phyloP scores from a whole-genome alignment of 2,797 vertebrate genomes.

The Siniperca undulata region DNA sequence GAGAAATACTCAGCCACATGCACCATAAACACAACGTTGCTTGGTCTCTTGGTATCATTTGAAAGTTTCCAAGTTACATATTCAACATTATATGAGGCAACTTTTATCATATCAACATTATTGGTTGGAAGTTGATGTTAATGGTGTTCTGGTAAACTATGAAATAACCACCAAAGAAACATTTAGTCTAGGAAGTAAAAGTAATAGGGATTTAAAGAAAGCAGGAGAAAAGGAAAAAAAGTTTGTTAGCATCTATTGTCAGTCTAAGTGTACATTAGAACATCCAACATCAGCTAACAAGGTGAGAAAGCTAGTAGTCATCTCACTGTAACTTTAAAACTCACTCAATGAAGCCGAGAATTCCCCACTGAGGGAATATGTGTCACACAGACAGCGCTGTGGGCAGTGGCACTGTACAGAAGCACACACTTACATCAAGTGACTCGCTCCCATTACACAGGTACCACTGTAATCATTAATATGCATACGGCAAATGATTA shows the following conservation, averaged over 20 bases:
- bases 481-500: slow-evolving; percentile 94
- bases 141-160: not conserved
- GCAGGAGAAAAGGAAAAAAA: not conserved
- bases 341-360: slow-evolving; percentile 10
- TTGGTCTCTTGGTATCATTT: not conserved
- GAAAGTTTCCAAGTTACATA: not conserved
- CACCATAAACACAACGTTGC: not conserved
- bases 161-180: not conserved
- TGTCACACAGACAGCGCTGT: slow-evolving; percentile 56
- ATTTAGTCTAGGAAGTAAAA: not conserved
- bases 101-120: not conserved
- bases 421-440: slow-evolving; percentile 86
- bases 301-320: slow-evolving; percentile 11
- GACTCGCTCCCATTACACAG: slow-evolving; percentile 85
- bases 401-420: slow-evolving; percentile 74
- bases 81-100: not conserved
- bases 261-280: not conserved
- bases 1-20: not conserved
- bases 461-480: slow-evolving; percentile 92
- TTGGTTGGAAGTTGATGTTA: not conserved
- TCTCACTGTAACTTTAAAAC: slow-evolving; percentile 29
- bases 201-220: slow-evolving; percentile 8
- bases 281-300: not conserved
- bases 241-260: not conserved
- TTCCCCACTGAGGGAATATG: slow-evolving; percentile 23